Evolutionary conservation across 1,140 invertebrate species (phyloP).

Genomic region (Ylistrum balloti): DNA sequence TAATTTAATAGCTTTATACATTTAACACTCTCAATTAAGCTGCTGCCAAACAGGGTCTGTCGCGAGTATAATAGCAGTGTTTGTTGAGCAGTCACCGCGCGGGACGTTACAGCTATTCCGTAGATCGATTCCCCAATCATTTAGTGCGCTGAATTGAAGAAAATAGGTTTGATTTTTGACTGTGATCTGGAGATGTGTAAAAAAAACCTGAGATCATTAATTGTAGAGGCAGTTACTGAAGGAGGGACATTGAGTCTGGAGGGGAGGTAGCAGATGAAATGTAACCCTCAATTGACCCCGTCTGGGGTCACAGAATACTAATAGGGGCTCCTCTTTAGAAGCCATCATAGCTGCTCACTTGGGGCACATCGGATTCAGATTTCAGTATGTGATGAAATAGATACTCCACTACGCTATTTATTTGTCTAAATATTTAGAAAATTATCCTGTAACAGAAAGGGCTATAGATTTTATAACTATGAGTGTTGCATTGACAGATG

Average conservation of each 20-base stretch:
- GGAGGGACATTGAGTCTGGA: conserved; percentile 52
- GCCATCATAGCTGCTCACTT: conserved; percentile 31
- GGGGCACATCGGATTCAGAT: neutral
- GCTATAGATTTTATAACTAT: neutral
- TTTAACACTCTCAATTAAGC: conserved; percentile 45
- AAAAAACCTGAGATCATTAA: conserved; percentile 44
- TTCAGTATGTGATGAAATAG: neutral
- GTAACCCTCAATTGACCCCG: conserved; percentile 45
- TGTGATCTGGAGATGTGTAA: conserved; percentile 16
- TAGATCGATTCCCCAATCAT: conserved; percentile 43
- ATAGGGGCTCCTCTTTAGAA: conserved; percentile 32
- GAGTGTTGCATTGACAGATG: neutral
- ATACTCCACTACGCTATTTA: neutral
- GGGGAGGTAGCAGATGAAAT: conserved; percentile 49
- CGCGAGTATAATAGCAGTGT: neutral
- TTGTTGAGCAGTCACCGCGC: neutral
- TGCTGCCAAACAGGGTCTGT: neutral
- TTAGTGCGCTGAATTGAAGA: conserved; percentile 41
- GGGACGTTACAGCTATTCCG: neutral
- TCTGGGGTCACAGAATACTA: conserved; percentile 46
- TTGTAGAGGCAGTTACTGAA: conserved; percentile 46
- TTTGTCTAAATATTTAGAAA: conserved; percentile 11
- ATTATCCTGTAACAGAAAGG: neutral
- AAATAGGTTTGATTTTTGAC: conserved; percentile 35
- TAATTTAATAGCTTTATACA: conserved; percentile 37